These are phyloP conservation scores for Hyposoter dolosus DNA, from an alignment of 2,888 invertebrate species.

Conservation along the genomic window DNA sequence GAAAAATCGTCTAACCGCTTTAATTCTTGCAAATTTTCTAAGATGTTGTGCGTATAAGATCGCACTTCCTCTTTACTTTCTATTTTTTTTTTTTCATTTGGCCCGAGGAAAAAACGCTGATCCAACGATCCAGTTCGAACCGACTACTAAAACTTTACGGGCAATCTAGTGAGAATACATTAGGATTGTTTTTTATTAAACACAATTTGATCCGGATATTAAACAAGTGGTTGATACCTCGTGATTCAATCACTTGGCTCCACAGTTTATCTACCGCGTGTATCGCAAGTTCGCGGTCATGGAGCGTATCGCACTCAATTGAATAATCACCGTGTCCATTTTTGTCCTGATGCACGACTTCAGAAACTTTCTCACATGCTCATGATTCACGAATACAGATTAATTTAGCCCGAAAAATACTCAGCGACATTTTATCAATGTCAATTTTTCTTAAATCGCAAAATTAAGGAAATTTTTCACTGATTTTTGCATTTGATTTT, in stretches of 20 bases:
- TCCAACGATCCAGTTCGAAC: conserved; percentile 37
- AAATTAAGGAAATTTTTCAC: not conserved
- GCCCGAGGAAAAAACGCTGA: not conserved
- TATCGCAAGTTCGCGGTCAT: conserved; percentile 73
- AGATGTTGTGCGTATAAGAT: no score
- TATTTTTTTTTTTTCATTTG: not conserved
- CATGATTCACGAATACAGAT: not conserved
- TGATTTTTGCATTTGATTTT: not conserved
- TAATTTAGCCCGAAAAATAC: not conserved
- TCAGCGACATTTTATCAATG: not conserved
- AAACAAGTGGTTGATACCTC: conserved; percentile 73
- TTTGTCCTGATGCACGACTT: conserved; percentile 7
- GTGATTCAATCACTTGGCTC: conserved; percentile 69
- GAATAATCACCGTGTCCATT: conserved; percentile 44
- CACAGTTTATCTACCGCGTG: conserved; percentile 49
- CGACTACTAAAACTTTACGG: conserved; percentile 55
- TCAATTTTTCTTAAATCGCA: not conserved
- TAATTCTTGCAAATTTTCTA: no score
- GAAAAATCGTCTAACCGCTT: no score
- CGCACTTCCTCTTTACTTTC: not conserved
- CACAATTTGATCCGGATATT: conserved; percentile 73
- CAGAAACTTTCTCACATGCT: conserved; percentile 32
- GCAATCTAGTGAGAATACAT: conserved; percentile 29
- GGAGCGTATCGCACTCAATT: conserved; percentile 37
- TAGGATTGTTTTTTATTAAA: conserved; percentile 70